phyloP scores from a whole-genome alignment of 2,113 vertebrate species.

The Junco hyemalis region DNA sequence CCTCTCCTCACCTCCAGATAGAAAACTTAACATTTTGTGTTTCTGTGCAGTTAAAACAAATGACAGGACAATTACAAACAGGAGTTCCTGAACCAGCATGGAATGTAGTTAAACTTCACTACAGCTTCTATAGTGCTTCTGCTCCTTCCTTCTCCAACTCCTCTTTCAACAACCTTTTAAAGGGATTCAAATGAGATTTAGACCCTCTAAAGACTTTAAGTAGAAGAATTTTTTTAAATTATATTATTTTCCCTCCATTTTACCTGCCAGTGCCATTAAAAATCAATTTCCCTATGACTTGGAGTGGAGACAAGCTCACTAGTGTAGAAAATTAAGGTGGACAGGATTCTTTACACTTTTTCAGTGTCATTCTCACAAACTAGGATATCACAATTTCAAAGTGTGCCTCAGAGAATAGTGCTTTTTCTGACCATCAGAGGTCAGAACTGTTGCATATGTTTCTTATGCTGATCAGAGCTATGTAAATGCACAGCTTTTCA shows the following conservation, averaged over 20 bases:
- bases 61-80: neutral
- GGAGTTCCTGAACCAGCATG: neutral
- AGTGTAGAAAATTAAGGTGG: neutral
- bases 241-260: neutral
- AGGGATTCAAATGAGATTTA: neutral
- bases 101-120: neutral
- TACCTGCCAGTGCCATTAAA: neutral
- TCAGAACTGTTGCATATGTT: neutral
- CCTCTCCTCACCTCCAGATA: neutral
- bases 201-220: neutral
- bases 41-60: neutral
- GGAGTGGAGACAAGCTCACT: neutral
- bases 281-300: neutral
- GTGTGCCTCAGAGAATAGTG: neutral
- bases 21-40: neutral
- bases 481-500: neutral
- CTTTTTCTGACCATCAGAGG: constrained; percentile 30
- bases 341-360: neutral
- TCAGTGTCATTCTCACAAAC: neutral
- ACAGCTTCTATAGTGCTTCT: neutral
- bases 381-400: neutral
- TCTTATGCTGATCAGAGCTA: rapidly evolving
- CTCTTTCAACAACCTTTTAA: neutral
- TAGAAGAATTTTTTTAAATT: rapidly evolving
- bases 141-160: neutral